phyloP scores from a whole-genome alignment of 2,113 vertebrate species.

The Mormoops blainvillei region DNA sequence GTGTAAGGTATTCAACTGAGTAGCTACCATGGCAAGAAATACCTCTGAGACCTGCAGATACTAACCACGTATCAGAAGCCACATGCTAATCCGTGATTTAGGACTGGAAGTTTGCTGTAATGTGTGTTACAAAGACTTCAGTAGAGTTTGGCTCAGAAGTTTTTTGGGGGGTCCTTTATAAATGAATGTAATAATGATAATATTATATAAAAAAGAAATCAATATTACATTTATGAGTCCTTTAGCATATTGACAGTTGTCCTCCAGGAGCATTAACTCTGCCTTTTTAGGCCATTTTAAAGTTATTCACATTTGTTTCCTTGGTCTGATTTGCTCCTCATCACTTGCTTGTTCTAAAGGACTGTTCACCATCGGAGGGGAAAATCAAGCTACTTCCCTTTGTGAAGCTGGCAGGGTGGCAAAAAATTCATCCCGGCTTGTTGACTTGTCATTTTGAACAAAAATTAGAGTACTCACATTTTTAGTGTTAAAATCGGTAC shows the following conservation, averaged over 20 bases:
- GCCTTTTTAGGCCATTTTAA: constrained; percentile 26
- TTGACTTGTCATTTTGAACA: constrained; percentile 52
- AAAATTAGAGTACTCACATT: constrained; percentile 68
- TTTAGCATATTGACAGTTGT: background rate
- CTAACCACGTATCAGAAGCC: background rate
- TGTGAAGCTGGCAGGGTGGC: constrained; percentile 62
- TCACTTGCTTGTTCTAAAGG: constrained; percentile 28
- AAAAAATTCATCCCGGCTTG: constrained; percentile 60
- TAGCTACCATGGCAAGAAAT: background rate
- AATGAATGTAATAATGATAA: background rate
- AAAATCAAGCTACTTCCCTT: constrained; percentile 64
- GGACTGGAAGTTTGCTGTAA: background rate
- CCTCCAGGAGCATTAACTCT: background rate
- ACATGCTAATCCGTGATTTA: background rate
- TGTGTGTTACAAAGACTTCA: background rate
- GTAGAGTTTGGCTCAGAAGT: background rate
- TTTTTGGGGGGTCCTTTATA: background rate
- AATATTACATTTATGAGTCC: background rate
- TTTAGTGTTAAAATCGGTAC: constrained; percentile 42
- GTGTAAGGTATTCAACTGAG: background rate
- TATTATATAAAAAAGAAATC: background rate
- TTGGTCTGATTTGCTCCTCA: constrained; percentile 27
- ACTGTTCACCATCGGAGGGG: background rate
- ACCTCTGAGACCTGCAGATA: background rate
- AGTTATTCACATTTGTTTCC: background rate